Base-by-base conservation (phyloP, 2,888 invertebrate genomes). In the Drosophila stalkeri region DNA sequence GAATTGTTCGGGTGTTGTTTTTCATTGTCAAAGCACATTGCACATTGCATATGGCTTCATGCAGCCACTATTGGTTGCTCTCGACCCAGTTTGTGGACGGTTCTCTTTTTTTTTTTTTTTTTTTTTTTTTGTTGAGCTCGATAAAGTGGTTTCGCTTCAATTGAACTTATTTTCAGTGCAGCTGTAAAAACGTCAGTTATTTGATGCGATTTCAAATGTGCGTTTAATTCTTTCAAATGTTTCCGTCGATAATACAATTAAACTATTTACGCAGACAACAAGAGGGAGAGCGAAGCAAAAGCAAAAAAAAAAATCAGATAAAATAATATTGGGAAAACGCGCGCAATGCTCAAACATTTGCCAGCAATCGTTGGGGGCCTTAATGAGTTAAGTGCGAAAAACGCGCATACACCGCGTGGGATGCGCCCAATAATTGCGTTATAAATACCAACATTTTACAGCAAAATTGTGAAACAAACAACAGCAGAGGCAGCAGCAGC, bases 331-430 rank as follows among this genome's bases (percentile, higher is more conserved):
- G 20, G 47, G 43, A 63, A 56, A 69, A 62, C 74, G 72, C 52
- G 72, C 75, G 49, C 70, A 67, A 65, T 72, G 14, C 56, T 39
- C 67, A 72, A 77, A 72, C 67, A 79, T 61, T 72, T 83, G 68
- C 44, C 51, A 57, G 47, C 52, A 46, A 67, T 72, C 60, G 72
- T 63, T 33, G 65, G 74, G 64, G 72, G 70, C 68, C 62, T 77
- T 81, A 89, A 82, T 82, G 88, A 79, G 81, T 75, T 77, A 80
- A 77, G 88, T 87, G 90, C 75, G 86, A 88, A 88, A 86, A 83
- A 90, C 81, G 71, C 64, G 75, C 74, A 79, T 75, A 77, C 78
- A 77, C 72, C 75, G 73, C 75, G 78, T 79, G 74, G 72, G 77
- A 37, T 61, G 75, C 56, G 16, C 64, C 20, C 51, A 55, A 27